A percentile compares a stretch with the other conserved stretches of the same genome.
Conservation (phyloP, 1,140 invertebrate genomes). For the Lordiphosa clarofinis region DNA sequence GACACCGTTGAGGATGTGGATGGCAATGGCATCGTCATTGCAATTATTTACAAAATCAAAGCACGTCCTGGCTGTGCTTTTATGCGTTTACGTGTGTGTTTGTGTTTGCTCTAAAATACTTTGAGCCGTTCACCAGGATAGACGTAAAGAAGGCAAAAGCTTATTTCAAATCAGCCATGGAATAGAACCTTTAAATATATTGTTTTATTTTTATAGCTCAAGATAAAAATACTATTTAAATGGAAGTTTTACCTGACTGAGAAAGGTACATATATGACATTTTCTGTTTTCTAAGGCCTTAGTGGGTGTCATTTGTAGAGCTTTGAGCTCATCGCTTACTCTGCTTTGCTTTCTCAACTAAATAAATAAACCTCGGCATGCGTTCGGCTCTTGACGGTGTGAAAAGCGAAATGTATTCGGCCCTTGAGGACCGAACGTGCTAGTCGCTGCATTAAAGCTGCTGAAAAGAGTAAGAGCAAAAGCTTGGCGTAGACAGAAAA, state of each 20-base stretch:
- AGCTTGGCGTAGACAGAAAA: no score
- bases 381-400: no score
- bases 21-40: conserved; percentile 53
- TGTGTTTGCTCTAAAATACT: conserved; percentile 59
- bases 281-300: no score
- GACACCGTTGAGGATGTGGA: conserved; percentile 14
- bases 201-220: conserved; percentile 16
- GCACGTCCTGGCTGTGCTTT: conserved; percentile 71
- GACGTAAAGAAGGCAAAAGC: conserved; percentile 25
- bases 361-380: no score
- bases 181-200: conserved; percentile 4
- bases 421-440: no score
- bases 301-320: no score
- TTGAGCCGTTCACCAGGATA: conserved; percentile 40
- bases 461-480: no score
- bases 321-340: no score
- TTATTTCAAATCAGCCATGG: conserved; percentile 7
- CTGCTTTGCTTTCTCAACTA: no score
- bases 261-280: no score
- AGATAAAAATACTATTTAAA: conserved; percentile 6
- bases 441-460: no score
- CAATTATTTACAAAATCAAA: conserved; percentile 76
- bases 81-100: conserved; percentile 57
- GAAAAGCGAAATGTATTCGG: no score
- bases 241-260: conserved; percentile 2